Base-by-base conservation (phyloP, 1,140 invertebrate genomes). In the Cherax destructor region DNA sequence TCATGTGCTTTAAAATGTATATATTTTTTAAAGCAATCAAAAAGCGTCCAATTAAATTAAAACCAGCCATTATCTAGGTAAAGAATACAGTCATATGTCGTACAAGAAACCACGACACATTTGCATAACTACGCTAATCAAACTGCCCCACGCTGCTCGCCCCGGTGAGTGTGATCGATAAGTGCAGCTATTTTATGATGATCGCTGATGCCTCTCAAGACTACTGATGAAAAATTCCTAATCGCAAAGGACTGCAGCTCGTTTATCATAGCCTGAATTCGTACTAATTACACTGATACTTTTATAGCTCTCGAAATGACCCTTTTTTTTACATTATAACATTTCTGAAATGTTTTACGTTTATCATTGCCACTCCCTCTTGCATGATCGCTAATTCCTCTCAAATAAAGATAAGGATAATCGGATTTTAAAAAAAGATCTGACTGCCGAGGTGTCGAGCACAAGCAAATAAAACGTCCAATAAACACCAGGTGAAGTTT, bases 401-500 rank as follows among this genome's bases (percentile, higher is more conserved):
- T 65, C 18, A 65, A 65, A 65, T 65, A 65, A 65, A 65, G 61
- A 6, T 65, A 5, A 18, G 1, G 5, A 18, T 65, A 65, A 65
- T 65, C 61, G 3, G 61, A 18, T 5, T 1, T n/a, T 65, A 16
- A 65, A 65, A 65, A 65, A 65, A 21, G 13, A 18, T 65, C 61
- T 18, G 61, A 65, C 21, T 3, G 61, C 18, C 18, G 61, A 41
- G 52, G 80, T 83, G 80, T 83, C 80, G 80, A 61, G 24, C 50
- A 6, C 61, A 65, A 65, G 61, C 2, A 65, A 65, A 65, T 65
- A 18, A 65, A 65, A 65, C 52, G 80, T 61, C 80, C 24, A 61
- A 50, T 83, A 50, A 61, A 7, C 52, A 61, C 80, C 61, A 56
- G 61, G 80, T 61, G 56, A 83, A 61, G 80, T 83, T 83, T 83